These are phyloP conservation scores for Eudasyphora cyanicolor DNA, from an alignment of 2,888 invertebrate species.

Conservation along the genomic window DNA sequence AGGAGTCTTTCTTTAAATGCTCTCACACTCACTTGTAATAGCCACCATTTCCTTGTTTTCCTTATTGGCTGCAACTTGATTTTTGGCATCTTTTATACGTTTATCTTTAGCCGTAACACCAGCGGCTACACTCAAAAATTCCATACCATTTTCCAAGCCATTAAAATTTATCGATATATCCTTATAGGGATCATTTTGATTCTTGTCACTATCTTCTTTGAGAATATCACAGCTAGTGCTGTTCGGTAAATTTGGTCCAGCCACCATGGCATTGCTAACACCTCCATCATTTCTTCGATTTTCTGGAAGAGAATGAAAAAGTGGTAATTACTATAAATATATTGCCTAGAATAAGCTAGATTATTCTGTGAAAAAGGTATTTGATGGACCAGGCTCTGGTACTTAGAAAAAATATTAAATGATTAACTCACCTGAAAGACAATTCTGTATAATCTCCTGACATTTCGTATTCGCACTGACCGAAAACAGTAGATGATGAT, in stretches of 20 bases:
- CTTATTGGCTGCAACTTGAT: conserved; percentile 80
- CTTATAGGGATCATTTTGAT: conserved; percentile 68
- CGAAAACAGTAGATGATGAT: conserved; percentile 86
- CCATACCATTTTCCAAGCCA: conserved; percentile 79
- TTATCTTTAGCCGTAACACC: conserved; percentile 94
- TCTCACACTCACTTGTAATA: conserved; percentile 74
- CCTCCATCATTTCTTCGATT: conserved; percentile 69
- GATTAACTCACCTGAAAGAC: conserved; percentile 79
- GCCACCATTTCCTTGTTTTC: conserved; percentile 75
- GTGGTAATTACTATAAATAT: conserved; percentile 79
- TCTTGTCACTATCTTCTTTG: conserved; percentile 69
- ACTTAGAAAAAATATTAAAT: background rate
- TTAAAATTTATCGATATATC: conserved; percentile 73
- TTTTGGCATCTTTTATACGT: conserved; percentile 90
- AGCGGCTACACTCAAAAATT: conserved; percentile 89
- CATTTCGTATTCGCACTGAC: conserved; percentile 89
- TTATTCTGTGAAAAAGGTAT: no score
- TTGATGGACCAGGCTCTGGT: no score
- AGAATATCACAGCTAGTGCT: conserved; percentile 70
- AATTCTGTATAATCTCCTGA: conserved; percentile 86
- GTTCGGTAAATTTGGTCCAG: conserved; percentile 68
- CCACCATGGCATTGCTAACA: conserved; percentile 40
- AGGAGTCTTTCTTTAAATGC: conserved; percentile 46
- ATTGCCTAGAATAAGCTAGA: conserved; percentile 38
- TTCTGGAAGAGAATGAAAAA: conserved; percentile 75